Base-by-base conservation (phyloP, 2,113 vertebrate genomes). In the Cynocephalus volans region DNA sequence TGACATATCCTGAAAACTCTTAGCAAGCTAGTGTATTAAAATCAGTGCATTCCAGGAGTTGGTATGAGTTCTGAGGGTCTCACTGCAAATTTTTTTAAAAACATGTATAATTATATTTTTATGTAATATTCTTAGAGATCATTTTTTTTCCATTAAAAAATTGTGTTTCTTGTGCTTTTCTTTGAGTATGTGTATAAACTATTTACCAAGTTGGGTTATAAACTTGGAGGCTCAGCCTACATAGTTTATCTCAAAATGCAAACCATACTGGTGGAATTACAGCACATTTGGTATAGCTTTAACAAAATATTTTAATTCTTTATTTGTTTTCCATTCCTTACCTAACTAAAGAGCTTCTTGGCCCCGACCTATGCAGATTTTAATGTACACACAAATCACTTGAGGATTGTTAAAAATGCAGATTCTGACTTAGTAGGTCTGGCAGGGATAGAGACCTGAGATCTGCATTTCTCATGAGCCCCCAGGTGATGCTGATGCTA, bases 301-400 rank as follows among this genome's bases (percentile, higher is more conserved):
- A 83, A 85, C 28, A 77, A 93, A 88, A 58, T 50, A 33, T 75
- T 96, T 73, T 69, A 95, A 91, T 84, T 67, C 31, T 81, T 90
- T 77, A 31, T 8, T 28, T 91, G 28, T 48, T 90, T 80, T 87
- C 24, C 18, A 58, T 77, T 21, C 26, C 17, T 77, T 72, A 50
- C 45, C 54, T 93, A 5, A 77, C 13, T n/a, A 24, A 56, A 41
- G 18, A 82, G 24, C 13, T 60, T 41, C 60, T 94, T 76, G 65
- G 19, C 60, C 33, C 54, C 36, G 36, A 84, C 21, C 10, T 50
- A 18, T 70, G 8, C 1, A 41, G 26, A 77, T 67, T 79, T 95
- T 58, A 88, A 82, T 13, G 31, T 11, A 9, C 8, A 31, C 36
- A 52, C 0, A 65, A 76, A 64, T 84, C 31, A 48, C 5, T 50